Percentiles rank a stretch among this genome's conserved stretches.
Evolutionary conservation across 2,113 vertebrate genomes (phyloP).

Genomic region (Bubalus kerabau): DNA sequence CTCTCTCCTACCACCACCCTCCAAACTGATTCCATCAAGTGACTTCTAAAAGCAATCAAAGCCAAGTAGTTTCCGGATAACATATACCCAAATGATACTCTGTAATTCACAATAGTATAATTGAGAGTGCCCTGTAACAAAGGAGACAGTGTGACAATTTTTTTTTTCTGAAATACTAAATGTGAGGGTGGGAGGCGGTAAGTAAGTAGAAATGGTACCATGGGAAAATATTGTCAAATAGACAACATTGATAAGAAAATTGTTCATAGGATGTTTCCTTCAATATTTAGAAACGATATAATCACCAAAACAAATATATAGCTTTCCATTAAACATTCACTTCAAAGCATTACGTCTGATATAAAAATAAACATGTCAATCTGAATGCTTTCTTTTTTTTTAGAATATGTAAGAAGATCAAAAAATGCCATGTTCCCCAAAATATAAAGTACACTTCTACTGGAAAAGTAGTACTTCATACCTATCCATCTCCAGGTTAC

Average conservation of each 20-base stretch:
- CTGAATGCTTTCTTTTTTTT: neutral
- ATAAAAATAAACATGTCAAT: neutral
- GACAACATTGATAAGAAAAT: neutral
- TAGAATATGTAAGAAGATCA: neutral
- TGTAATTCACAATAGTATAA: neutral
- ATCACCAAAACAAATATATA: neutral
- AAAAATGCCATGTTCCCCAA: neutral
- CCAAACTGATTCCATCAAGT: neutral
- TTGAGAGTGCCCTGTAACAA: neutral
- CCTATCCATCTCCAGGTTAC: neutral
- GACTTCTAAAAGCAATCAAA: neutral
- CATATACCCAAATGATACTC: neutral
- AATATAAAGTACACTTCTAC: neutral
- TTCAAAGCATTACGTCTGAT: neutral
- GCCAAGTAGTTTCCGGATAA: neutral
- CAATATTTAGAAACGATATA: neutral
- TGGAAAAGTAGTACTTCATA: neutral
- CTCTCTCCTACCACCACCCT: neutral
- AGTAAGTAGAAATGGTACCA: neutral
- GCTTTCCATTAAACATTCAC: neutral
- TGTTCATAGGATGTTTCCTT: neutral
- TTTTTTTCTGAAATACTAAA: neutral
- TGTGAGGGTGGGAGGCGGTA: too few species aligned
- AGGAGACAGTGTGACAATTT: neutral
- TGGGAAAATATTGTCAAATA: neutral